Evolutionary conservation across 2,888 invertebrate genomes (phyloP).

Genomic region (Drosophila greeni): DNA sequence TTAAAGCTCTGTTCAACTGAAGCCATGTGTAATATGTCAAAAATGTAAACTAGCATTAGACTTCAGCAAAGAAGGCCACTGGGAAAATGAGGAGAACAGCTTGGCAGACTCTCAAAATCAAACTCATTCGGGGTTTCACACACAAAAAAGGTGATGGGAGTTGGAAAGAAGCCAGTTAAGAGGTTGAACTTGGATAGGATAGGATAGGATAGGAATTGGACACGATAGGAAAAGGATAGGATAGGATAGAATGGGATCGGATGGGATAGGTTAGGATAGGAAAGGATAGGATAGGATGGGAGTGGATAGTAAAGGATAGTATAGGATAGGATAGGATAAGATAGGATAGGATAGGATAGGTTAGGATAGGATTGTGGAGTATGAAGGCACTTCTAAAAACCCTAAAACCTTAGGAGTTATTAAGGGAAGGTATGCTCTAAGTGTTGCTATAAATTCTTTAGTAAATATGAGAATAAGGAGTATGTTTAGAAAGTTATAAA

Average conservation of each 20-base stretch:
- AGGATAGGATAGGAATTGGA: too few species aligned
- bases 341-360: too few species aligned
- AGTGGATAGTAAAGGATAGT: too few species aligned
- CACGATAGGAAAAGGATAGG: too few species aligned
- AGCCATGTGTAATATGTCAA: conserved; percentile 9
- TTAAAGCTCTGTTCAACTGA: background rate
- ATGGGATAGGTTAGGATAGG: too few species aligned
- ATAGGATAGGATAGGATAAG: too few species aligned
- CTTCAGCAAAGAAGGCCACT: background rate
- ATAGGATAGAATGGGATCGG: too few species aligned
- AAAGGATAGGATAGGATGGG: too few species aligned
- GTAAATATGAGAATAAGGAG: background rate
- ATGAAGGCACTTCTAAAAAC: background rate
- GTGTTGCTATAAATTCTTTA: background rate
- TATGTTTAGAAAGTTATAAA: background rate
- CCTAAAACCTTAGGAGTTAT: background rate
- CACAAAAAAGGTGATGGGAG: background rate
- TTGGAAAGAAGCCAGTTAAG: background rate
- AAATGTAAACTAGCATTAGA: conserved; percentile 5
- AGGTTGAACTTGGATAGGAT: background rate
- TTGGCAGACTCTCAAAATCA: conserved; percentile 5
- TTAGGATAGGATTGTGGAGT: too few species aligned
- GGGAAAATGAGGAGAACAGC: background rate
- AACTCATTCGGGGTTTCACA: background rate
- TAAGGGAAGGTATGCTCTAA: background rate